Percentiles rank a stretch among this genome's conserved stretches.
Conservation (phyloP, 2,888 invertebrate species). For the Leptodirus hochenwartii region DNA sequence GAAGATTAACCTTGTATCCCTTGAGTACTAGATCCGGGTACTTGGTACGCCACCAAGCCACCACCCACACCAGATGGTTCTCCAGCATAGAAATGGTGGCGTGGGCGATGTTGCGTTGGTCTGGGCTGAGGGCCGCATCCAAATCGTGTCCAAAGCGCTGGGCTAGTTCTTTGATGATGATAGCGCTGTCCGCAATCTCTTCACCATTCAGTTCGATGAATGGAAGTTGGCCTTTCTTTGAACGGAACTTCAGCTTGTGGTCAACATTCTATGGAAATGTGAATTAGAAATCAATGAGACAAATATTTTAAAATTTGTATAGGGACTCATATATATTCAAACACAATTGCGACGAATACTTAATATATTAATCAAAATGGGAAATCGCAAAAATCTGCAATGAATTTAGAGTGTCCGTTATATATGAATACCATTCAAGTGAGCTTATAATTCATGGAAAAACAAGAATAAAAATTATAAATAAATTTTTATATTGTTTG, state of each 20-base stretch:
- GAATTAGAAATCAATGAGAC: neutral
- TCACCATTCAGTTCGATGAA: slow-evolving; percentile 91
- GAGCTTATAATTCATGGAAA: no score
- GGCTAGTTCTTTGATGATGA: slow-evolving; percentile 76
- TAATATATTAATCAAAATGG: no score
- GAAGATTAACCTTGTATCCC: slow-evolving; percentile 81
- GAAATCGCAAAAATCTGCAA: no score
- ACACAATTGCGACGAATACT: no score
- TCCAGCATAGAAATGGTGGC: slow-evolving; percentile 91
- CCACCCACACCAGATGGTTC: slow-evolving; percentile 84
- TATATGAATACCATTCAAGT: no score
- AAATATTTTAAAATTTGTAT: no score
- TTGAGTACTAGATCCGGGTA: slow-evolving; percentile 69
- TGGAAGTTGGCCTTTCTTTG: slow-evolving; percentile 86
- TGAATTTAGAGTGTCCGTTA: no score
- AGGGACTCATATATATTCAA: no score
- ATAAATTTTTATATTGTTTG: no score
- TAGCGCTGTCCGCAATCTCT: slow-evolving; percentile 81
- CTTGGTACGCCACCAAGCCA: slow-evolving; percentile 83
- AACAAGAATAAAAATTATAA: no score
- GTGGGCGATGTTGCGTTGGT: slow-evolving; percentile 76
- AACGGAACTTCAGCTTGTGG: slow-evolving; percentile 84
- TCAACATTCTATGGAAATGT: slow-evolving; percentile 70
- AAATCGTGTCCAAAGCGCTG: slow-evolving; percentile 68
- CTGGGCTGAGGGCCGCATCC: slow-evolving; percentile 63